Evolutionary conservation across 1,140 invertebrate genomes (phyloP), one percentile per base, ranked within the genome.

Genomic region (Drosophila repleta): DNA sequence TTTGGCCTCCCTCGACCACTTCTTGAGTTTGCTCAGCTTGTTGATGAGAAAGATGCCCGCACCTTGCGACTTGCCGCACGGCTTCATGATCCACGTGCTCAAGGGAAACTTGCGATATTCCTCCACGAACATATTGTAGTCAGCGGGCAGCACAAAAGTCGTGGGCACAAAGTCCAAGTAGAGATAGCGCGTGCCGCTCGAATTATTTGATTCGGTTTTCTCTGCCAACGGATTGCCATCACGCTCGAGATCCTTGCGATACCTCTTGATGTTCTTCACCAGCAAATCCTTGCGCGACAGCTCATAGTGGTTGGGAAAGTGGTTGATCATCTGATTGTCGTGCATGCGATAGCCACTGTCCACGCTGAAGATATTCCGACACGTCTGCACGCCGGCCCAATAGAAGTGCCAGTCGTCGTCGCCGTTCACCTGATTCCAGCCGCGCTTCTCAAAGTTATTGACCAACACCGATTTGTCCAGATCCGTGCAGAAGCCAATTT

Each of bases 401-500:
- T 98, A 98, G 92, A 98, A 97, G 92, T 98, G 97, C 97, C 97
- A 99, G 80, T 98, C 97, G 90, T 99, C 97, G 74, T 99, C 97
- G 1, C 96, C 95, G 15, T 95, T 95, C 10, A 98, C 97, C 93
- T 97, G 96, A 21, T 94, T 93, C 98, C 97, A 99, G 6, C 97
- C 97, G 71, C 97, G 93, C 92, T 97, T 96, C 82, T 98, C 97
- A 90, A 98, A 99, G 92, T 99, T 99, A 74, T 96, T 96, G 41
- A 97, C 94, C 65, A 99, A 93, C 3, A 99, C 97, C n/a, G 97
- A 98, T 92, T 98, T 98, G 83, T 99, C 97, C 90, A 98, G 94
- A 92, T 99, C 97, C 39, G 97, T 97, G 78, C 97, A 98, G 92
- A 96, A 99, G 24, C 95, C 94, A 8, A 97, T 94, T 90, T 94